Percentiles rank a stretch among this genome's conserved stretches.
phyloP scores from a whole-genome alignment of 2,888 invertebrate genomes.

The Zygogramma bicolorata region DNA sequence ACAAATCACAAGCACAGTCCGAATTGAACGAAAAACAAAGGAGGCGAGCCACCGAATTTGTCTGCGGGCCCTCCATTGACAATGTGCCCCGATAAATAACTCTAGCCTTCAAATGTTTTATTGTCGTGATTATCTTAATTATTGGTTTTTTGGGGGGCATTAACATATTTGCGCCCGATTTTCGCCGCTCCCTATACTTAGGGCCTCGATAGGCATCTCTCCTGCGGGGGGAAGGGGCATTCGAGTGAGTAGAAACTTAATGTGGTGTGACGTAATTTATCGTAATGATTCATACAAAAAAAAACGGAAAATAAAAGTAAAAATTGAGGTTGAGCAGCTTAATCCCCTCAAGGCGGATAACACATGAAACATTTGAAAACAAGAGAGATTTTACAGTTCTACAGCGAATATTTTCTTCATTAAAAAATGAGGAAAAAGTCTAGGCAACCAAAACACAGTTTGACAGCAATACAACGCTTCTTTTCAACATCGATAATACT shows the following conservation, averaged over 20 bases:
- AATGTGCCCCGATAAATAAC: constrained; percentile 64
- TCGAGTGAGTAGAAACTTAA: neutral
- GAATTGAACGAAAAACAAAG: constrained; percentile 46
- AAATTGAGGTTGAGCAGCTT: neutral
- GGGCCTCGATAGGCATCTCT: constrained; percentile 41
- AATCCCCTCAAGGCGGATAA: neutral
- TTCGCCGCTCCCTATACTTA: constrained; percentile 49
- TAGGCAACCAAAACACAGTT: too few species aligned
- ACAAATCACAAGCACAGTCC: constrained; percentile 52
- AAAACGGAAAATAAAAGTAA: neutral
- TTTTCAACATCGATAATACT: too few species aligned
- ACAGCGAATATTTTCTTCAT: too few species aligned
- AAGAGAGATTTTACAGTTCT: too few species aligned
- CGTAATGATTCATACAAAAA: too few species aligned
- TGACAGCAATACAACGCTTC: too few species aligned
- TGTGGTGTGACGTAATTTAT: neutral
- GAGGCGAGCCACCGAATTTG: constrained; percentile 54
- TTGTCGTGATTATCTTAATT: constrained; percentile 65
- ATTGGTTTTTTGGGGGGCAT: constrained; percentile 61
- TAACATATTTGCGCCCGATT: constrained; percentile 58
- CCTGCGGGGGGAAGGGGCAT: neutral
- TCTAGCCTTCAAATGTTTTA: constrained; percentile 59
- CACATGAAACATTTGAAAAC: too few species aligned
- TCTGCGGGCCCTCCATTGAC: constrained; percentile 59
- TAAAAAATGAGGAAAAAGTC: too few species aligned